Conservation (phyloP, 2,797 vertebrate species). For the Acanthurus tractus region DNA sequence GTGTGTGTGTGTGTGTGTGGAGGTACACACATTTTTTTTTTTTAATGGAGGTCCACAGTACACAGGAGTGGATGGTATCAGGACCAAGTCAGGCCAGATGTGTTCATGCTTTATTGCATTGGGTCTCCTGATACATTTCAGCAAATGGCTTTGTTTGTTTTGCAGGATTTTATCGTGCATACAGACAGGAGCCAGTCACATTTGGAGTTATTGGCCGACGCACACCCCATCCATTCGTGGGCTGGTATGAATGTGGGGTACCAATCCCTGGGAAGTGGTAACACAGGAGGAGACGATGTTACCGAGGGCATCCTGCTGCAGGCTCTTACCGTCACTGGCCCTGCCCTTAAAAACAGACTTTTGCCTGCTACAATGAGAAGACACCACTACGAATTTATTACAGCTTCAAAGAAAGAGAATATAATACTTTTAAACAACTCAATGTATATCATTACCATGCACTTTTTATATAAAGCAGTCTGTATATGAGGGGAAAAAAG, state of each 20-base stretch:
- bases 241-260: slow-evolving; percentile 98
- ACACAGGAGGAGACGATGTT: slow-evolving; percentile 60
- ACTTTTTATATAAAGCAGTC: slow-evolving; percentile 85
- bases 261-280: slow-evolving; percentile 99
- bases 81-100: background rate
- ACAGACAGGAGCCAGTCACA: slow-evolving; percentile 94
- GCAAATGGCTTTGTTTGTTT: slow-evolving; percentile 36
- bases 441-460: slow-evolving; percentile 83
- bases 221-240: slow-evolving; percentile 93
- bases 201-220: slow-evolving; percentile 94
- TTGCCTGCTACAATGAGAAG: slow-evolving; percentile 68
- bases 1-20: no score
- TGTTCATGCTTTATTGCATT: background rate
- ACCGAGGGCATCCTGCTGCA: slow-evolving; percentile 69
- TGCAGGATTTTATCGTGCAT: slow-evolving; percentile 94
- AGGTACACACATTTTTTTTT: no score
- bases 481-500: slow-evolving; percentile 86
- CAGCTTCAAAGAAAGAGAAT: slow-evolving; percentile 82
- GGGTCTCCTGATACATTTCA: background rate
- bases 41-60: no score
- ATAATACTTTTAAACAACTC: slow-evolving; percentile 83
- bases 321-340: slow-evolving; percentile 56
- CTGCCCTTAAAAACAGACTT: slow-evolving; percentile 77
- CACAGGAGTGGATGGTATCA: no score
- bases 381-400: slow-evolving; percentile 77